Evolutionary conservation across 37 sponge, comb jelly and placozoan genomes (phyloP).

Genomic region (Cliona cf. orientalis): DNA sequence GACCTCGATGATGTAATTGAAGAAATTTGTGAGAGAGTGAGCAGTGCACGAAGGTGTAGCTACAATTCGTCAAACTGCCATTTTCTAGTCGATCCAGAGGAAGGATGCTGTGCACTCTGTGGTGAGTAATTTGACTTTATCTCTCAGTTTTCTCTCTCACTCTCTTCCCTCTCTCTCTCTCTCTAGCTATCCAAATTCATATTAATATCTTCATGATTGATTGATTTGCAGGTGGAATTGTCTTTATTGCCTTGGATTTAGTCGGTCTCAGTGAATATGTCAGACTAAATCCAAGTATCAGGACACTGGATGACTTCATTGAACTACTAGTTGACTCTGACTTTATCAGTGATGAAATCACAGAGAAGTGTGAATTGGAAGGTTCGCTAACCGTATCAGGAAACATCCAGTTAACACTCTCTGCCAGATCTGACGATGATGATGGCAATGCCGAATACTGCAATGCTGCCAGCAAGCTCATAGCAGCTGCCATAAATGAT

Average conservation of each 20-base stretch:
- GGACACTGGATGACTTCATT: slow-evolving; percentile 23
- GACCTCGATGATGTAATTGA: slow-evolving; percentile 6
- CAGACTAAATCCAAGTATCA: not conserved
- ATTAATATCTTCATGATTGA: not conserved
- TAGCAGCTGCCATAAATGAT: slow-evolving; percentile 9
- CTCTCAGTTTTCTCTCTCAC: not conserved
- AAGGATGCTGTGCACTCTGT: slow-evolving; percentile 66
- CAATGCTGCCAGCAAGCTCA: not conserved
- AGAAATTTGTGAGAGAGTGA: slow-evolving; percentile 31
- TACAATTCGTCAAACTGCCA: slow-evolving; percentile 23
- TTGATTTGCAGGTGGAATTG: slow-evolving; percentile 21
- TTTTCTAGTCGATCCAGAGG: slow-evolving; percentile 25
- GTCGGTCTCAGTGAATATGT: slow-evolving; percentile 17
- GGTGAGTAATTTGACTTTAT: slow-evolving; percentile 20
- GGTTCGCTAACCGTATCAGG: slow-evolving; percentile 8
- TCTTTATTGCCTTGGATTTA: slow-evolving; percentile 31
- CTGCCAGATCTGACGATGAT: not conserved
- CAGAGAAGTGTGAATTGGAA: slow-evolving; percentile 23
- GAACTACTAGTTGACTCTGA: slow-evolving; percentile 7
- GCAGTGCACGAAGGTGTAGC: not conserved
- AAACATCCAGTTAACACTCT: slow-evolving; percentile 25
- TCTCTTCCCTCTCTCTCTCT: not conserved
- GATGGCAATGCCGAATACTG: slow-evolving; percentile 35
- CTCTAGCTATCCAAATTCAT: not conserved
- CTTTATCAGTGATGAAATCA: not conserved